Percentiles rank a stretch among this genome's conserved stretches.
phyloP scores from a whole-genome alignment of 2,113 vertebrate genomes.

The Menidia beryllina region DNA sequence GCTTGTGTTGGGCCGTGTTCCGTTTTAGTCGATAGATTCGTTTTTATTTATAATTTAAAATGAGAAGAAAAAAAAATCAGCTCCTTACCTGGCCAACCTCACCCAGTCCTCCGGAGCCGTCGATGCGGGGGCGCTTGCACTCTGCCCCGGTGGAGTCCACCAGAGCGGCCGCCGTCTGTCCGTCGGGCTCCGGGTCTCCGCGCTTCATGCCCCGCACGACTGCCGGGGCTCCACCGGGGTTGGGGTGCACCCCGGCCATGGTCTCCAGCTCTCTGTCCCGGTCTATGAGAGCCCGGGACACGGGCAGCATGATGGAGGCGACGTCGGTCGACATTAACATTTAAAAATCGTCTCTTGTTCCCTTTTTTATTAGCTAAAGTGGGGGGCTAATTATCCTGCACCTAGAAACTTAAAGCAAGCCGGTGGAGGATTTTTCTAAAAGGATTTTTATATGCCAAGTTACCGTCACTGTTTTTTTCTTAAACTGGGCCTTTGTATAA shows the following conservation, averaged over 20 bases:
- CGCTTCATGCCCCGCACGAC: conserved; percentile 84
- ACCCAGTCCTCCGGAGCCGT: conserved; percentile 75
- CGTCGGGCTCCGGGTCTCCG: conserved; percentile 85
- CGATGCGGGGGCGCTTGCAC: conserved; percentile 85
- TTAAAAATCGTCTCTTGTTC: conserved; percentile 68
- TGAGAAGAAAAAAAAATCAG: conserved; percentile 22
- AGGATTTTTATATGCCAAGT: conserved; percentile 21
- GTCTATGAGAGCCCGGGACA: conserved; percentile 84
- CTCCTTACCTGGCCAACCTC: conserved; percentile 82
- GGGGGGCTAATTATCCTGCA: conserved; percentile 13
- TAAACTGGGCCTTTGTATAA: conserved; percentile 50
- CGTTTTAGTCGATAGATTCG: no score
- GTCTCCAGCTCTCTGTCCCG: conserved; percentile 85
- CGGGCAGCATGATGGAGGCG: conserved; percentile 85
- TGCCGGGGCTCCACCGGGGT: conserved; percentile 68
- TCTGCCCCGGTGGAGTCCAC: conserved; percentile 80
- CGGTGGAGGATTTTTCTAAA: conserved; percentile 19
- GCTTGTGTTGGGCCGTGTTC: neutral
- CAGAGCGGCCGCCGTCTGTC: conserved; percentile 74
- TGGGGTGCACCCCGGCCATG: conserved; percentile 77
- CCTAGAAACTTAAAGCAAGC: conserved; percentile 34
- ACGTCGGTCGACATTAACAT: conserved; percentile 90
- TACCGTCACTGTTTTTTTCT: conserved; percentile 13
- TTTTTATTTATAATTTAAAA: no score
- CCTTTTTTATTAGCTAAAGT: conserved; percentile 33